Evolutionary conservation across 2,797 vertebrate species (phyloP).

Genomic region (Phrynocephalus forsythii): DNA sequence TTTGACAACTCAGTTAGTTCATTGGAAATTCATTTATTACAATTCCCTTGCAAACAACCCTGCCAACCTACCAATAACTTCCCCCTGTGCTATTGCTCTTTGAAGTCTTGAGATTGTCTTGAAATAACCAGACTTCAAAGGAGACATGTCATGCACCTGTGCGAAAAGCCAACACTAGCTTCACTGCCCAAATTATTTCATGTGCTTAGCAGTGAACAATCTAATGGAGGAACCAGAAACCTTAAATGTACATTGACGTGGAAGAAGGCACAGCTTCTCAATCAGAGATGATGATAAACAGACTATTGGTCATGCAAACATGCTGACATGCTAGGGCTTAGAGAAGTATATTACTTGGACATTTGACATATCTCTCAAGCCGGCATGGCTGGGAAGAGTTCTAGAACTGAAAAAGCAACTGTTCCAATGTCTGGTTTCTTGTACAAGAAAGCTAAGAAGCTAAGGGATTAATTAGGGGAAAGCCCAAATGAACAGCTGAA

Average conservation of each 20-base stretch:
- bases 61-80: conserved; percentile 50
- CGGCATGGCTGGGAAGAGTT: too few relatives aligned
- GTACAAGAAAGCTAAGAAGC: not conserved
- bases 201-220: conserved; percentile 60
- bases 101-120: conserved; percentile 69
- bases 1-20: conserved; percentile 64
- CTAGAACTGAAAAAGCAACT: too few relatives aligned
- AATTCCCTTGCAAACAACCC: conserved; percentile 57
- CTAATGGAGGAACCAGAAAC: conserved; percentile 40
- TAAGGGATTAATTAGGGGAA: too few relatives aligned
- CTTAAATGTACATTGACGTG: conserved; percentile 34
- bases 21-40: conserved; percentile 69
- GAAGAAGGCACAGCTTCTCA: conserved; percentile 3
- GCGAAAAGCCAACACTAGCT: conserved; percentile 48
- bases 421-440: not conserved
- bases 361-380: too few relatives aligned
- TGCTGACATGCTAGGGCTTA: not conserved
- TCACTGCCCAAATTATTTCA: conserved; percentile 37
- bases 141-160: conserved; percentile 37
- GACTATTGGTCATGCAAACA: not conserved
- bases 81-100: conserved; percentile 53
- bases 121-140: conserved; percentile 67
- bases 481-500: not conserved
- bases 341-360: too few relatives aligned
- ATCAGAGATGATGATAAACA: not conserved